These are phyloP conservation scores for Agrochola macilenta DNA, from an alignment of 2,888 invertebrate genomes.

Conservation along the genomic window DNA sequence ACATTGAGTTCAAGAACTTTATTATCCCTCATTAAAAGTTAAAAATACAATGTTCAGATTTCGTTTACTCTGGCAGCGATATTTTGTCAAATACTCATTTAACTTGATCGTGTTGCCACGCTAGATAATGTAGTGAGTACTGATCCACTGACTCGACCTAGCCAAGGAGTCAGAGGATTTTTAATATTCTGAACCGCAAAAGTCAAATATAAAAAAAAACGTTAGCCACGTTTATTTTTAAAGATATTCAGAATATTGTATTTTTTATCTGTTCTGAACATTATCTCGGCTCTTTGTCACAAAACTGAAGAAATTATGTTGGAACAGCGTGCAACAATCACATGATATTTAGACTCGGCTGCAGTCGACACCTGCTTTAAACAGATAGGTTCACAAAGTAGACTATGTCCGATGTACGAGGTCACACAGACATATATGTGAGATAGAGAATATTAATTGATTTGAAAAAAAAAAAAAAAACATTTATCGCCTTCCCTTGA, in stretches of 20 bases:
- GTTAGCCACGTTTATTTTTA: neutral
- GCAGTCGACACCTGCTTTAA: neutral
- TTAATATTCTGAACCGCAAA: too few relatives aligned
- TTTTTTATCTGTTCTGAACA: neutral
- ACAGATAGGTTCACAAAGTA: neutral
- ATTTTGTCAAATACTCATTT: neutral
- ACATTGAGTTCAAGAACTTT: neutral
- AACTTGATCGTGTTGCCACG: neutral
- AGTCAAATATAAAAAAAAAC: neutral
- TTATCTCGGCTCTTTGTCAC: conserved; percentile 35
- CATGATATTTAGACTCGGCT: neutral
- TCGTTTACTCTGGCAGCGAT: neutral
- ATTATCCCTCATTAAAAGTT: neutral
- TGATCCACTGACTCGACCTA: neutral
- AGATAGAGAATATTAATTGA: neutral
- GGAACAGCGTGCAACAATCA: conserved; percentile 16
- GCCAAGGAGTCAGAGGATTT: neutral
- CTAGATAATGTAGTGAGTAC: neutral
- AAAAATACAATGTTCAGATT: neutral
- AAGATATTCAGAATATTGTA: neutral
- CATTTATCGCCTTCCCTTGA: neutral
- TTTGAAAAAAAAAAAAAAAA: neutral
- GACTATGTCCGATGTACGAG: too few relatives aligned
- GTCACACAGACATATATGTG: too few relatives aligned
- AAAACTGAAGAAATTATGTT: neutral